Percentiles rank a stretch among this genome's conserved stretches.
These are phyloP conservation scores for Brachypteracias leptosomus DNA, from an alignment of 2,113 vertebrate species.

Conservation along the genomic window DNA sequence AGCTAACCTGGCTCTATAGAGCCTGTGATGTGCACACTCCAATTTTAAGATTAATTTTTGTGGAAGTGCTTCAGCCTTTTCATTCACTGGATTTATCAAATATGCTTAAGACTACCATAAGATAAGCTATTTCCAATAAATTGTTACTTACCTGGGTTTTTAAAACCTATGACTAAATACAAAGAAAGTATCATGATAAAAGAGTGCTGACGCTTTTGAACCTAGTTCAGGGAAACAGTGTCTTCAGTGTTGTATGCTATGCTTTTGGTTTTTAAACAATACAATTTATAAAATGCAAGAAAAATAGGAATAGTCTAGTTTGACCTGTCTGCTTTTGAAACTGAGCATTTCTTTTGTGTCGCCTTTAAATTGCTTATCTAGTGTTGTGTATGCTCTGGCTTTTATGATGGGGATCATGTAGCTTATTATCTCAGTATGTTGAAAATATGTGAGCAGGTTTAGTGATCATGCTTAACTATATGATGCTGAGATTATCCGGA, in stretches of 20 bases:
- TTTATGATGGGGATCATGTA: not conserved
- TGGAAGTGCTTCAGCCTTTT: not conserved
- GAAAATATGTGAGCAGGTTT: constrained; percentile 8
- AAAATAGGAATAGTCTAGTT: not conserved
- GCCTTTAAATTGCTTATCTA: constrained; percentile 5
- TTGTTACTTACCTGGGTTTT: not conserved
- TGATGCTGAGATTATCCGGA: not conserved
- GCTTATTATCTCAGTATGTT: not conserved
- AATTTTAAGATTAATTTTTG: not conserved
- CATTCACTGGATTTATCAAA: not conserved
- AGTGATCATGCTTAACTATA: not conserved
- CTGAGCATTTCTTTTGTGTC: not conserved
- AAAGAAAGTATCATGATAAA: not conserved
- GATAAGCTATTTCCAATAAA: not conserved
- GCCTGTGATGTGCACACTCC: not conserved
- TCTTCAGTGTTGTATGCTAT: not conserved
- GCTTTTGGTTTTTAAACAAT: not conserved
- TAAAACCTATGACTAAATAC: not conserved
- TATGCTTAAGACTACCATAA: not conserved
- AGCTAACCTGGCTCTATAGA: not conserved
- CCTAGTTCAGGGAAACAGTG: not conserved
- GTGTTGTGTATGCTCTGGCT: not conserved
- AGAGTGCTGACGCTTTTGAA: not conserved
- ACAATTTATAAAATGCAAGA: not conserved
- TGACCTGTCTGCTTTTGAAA: not conserved